phyloP scores from a whole-genome alignment of 1,140 invertebrate genomes.

The Melanaphis sacchari region DNA sequence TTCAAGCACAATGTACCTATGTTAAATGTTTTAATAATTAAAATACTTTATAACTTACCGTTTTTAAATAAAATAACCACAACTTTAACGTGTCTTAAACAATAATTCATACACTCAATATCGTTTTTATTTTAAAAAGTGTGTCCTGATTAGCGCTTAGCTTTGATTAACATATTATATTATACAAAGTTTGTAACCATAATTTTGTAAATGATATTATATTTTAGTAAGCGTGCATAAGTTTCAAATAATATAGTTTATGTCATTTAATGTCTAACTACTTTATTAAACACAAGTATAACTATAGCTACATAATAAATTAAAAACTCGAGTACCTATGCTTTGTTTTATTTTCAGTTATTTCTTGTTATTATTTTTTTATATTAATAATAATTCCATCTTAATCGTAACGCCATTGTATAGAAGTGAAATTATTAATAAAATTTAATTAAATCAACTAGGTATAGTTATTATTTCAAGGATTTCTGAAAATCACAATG shows the following conservation, averaged over 20 bases:
- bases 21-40: neutral
- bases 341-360: neutral
- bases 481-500: neutral
- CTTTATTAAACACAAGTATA: neutral
- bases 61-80: neutral
- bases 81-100: neutral
- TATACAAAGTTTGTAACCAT: neutral
- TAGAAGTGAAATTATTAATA: conserved; percentile 2
- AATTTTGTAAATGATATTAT: neutral
- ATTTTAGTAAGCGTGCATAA: neutral
- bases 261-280: neutral
- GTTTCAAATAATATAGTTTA: neutral
- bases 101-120: neutral
- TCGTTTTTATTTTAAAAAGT: neutral
- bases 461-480: neutral
- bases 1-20: neutral
- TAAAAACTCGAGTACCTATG: neutral
- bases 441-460: neutral
- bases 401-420: neutral
- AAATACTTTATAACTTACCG: neutral
- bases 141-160: neutral
- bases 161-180: neutral
- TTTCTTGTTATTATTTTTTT: neutral
- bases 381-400: neutral
- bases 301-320: neutral